phyloP scores from a whole-genome alignment of 2,797 vertebrate genomes.

The Luscinia luscinia region DNA sequence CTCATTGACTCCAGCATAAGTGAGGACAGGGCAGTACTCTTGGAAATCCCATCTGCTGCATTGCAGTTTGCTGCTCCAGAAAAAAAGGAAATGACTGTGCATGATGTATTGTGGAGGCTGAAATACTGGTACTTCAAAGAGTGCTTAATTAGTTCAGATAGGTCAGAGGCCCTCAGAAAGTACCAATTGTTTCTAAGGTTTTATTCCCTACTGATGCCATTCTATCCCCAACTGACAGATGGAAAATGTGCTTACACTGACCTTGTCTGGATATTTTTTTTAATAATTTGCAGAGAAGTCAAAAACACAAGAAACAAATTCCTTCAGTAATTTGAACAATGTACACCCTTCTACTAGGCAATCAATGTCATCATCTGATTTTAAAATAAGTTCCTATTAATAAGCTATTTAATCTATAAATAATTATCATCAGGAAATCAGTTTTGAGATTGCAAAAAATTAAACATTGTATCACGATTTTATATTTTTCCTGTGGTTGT shows the following conservation, averaged over 20 bases:
- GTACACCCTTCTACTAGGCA: neutral
- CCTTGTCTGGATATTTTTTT: neutral
- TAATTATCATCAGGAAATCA: constrained; percentile 1
- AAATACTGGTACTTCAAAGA: neutral
- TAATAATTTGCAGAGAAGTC: neutral
- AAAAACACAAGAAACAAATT: neutral
- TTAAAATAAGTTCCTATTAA: neutral
- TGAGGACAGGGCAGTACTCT: neutral
- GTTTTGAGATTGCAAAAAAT: neutral
- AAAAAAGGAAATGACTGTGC: neutral
- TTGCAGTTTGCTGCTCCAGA: neutral
- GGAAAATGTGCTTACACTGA: neutral
- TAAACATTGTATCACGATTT: neutral
- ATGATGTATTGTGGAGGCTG: neutral
- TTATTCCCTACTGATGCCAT: neutral
- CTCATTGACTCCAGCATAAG: neutral
- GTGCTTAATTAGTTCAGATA: neutral
- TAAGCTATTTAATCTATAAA: neutral
- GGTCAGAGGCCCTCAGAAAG: neutral
- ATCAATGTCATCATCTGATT: neutral
- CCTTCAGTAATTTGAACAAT: neutral
- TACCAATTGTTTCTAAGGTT: neutral
- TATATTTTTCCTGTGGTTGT: neutral
- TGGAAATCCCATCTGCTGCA: constrained; percentile 19
- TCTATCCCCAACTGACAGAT: neutral